A percentile compares a stretch with the other conserved stretches of the same genome.
Conservation (phyloP, 1,140 invertebrate genomes). For the Drosophila gunungcola region DNA sequence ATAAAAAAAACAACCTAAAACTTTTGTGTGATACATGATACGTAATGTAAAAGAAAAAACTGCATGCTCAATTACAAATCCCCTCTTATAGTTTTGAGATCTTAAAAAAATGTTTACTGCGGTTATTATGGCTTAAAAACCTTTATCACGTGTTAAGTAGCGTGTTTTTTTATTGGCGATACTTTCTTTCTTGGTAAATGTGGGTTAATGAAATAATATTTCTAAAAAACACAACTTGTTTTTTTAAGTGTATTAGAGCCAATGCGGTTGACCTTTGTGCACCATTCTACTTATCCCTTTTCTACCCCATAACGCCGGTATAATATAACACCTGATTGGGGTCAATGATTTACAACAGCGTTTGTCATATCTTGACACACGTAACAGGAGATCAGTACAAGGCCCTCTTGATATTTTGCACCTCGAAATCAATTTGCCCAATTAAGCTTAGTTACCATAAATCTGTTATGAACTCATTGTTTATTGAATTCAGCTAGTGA, state of each 20-base stretch:
- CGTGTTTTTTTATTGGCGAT: no score
- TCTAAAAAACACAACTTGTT: no score
- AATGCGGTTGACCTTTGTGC: slow-evolving; percentile 4
- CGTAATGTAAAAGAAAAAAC: no score
- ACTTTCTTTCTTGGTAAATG: no score
- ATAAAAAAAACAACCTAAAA: not conserved
- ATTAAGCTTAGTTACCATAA: slow-evolving; percentile 53
- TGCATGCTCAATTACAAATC: no score
- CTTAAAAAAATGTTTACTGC: no score
- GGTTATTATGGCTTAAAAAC: no score
- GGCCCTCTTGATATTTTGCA: slow-evolving; percentile 6
- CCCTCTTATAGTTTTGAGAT: no score
- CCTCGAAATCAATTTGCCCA: slow-evolving; percentile 37
- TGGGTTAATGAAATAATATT: no score
- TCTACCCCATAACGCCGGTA: not conserved
- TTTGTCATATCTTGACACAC: slow-evolving; percentile 25
- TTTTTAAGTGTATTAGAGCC: no score
- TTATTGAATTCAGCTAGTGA: not conserved
- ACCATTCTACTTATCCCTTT: not conserved
- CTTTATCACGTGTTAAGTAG: no score
- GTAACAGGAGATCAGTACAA: slow-evolving; percentile 12
- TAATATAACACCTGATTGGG: slow-evolving; percentile 26
- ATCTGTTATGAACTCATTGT: slow-evolving; percentile 40
- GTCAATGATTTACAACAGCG: slow-evolving; percentile 47
- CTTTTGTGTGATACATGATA: not conserved